Conservation (phyloP, 2,797 vertebrate species). For the Trematocara caparti region DNA sequence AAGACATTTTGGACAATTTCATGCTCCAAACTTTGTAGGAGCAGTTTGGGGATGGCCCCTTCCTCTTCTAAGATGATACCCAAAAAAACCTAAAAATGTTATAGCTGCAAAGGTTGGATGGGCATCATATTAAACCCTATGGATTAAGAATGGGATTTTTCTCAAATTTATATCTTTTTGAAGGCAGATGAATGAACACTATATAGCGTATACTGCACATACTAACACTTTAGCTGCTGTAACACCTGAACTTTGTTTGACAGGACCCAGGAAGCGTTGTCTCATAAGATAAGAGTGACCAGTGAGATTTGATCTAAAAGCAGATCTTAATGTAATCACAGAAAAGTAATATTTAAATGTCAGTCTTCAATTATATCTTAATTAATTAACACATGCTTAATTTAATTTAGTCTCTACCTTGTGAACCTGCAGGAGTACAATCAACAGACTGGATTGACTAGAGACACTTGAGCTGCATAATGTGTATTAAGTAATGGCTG, state of each 20-base stretch:
- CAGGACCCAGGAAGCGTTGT: neutral
- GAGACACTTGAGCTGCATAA: slow-evolving; percentile 26
- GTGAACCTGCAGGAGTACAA: neutral
- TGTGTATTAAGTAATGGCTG: slow-evolving; percentile 20
- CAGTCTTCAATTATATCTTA: neutral
- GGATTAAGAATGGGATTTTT: neutral
- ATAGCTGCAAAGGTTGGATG: neutral
- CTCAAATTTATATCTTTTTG: neutral
- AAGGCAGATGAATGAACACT: neutral
- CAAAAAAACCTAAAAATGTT: too few relatives aligned
- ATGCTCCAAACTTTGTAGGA: neutral
- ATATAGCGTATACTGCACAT: neutral
- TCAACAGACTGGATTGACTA: slow-evolving; percentile 21
- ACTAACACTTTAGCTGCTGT: neutral
- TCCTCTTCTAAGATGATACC: neutral
- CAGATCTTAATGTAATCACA: neutral
- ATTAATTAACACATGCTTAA: neutral
- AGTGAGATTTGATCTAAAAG: neutral
- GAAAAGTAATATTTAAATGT: neutral
- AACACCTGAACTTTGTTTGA: neutral
- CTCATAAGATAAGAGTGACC: neutral
- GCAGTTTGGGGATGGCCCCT: neutral
- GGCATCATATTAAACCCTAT: neutral
- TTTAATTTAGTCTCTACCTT: neutral
- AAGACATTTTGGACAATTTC: neutral